Conservation (phyloP, 2,113 vertebrate species). For the Tautogolabrus adspersus region DNA sequence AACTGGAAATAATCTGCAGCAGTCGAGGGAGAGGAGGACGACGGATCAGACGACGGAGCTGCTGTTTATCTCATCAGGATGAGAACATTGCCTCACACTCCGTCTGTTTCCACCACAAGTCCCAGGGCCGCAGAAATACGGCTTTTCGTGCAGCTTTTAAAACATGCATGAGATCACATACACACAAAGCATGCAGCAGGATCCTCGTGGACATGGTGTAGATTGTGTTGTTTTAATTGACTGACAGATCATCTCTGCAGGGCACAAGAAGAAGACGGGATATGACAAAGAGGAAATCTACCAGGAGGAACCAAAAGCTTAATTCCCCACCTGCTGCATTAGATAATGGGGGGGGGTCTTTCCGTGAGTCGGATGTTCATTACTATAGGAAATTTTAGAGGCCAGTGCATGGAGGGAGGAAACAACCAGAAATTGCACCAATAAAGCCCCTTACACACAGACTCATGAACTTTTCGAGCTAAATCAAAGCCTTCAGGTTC, state of each 20-base stretch:
- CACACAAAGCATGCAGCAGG: background rate
- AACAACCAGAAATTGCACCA: no score
- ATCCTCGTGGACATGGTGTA: background rate
- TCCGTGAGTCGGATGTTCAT: no score
- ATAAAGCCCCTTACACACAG: no score
- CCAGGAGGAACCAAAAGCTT: background rate
- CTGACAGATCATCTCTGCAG: slow-evolving; percentile 11
- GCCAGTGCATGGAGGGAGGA: no score
- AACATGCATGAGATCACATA: background rate
- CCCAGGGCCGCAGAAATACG: background rate
- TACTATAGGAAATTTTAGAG: no score
- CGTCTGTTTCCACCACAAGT: background rate
- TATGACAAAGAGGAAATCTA: background rate
- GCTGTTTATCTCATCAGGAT: slow-evolving; percentile 8
- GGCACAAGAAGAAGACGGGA: background rate
- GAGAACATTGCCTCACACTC: background rate
- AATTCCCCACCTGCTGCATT: no score
- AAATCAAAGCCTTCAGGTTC: no score
- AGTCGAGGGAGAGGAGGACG: background rate
- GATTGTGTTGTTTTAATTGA: background rate
- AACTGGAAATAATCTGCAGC: slow-evolving; percentile 20
- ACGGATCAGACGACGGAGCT: background rate
- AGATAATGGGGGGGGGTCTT: background rate
- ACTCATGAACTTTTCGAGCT: no score
- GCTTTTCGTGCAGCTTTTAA: no score